A percentile compares a stretch with the other conserved stretches of the same genome.
Conservation (phyloP, 2,113 vertebrate genomes). For the Oreamnos americanus region DNA sequence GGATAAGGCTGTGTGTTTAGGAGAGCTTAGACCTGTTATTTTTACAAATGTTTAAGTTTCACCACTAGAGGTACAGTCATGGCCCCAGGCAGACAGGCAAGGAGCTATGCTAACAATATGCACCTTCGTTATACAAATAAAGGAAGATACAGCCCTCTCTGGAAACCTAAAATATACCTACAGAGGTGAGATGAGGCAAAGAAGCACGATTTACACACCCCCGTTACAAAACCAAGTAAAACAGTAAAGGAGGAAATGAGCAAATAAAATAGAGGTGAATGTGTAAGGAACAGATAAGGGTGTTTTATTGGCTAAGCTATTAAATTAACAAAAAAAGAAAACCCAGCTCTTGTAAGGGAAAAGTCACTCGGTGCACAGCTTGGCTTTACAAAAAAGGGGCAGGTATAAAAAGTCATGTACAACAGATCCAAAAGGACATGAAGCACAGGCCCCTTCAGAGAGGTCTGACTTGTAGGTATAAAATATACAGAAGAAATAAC, state of each 20-base stretch:
- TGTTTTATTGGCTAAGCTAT: slow-evolving; percentile 43
- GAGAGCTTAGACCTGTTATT: not conserved
- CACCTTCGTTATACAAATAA: slow-evolving; percentile 38
- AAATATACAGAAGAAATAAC: not conserved
- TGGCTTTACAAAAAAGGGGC: not conserved
- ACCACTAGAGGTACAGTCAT: not conserved
- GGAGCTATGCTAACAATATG: slow-evolving; percentile 39
- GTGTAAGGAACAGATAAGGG: slow-evolving; percentile 60
- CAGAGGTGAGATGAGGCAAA: slow-evolving; percentile 28
- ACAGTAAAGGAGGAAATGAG: slow-evolving; percentile 60
- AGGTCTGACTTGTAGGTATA: not conserved
- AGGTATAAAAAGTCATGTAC: slow-evolving; percentile 55
- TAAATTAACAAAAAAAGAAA: slow-evolving; percentile 66
- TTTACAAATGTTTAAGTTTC: not conserved
- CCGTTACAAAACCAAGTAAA: slow-evolving; percentile 41
- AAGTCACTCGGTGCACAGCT: slow-evolving; percentile 5
- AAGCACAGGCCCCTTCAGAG: not conserved
- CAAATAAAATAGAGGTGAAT: slow-evolving; percentile 60
- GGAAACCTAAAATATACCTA: slow-evolving; percentile 32
- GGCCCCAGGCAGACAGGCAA: rapidly evolving
- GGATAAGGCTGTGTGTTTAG: not conserved
- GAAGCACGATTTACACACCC: slow-evolving; percentile 55
- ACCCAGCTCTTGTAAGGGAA: not conserved
- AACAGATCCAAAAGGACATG: not conserved
- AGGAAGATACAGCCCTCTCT: slow-evolving; percentile 19